Base-by-base conservation (phyloP, 2,888 invertebrate genomes). In the Conops quadrifasciatus region DNA sequence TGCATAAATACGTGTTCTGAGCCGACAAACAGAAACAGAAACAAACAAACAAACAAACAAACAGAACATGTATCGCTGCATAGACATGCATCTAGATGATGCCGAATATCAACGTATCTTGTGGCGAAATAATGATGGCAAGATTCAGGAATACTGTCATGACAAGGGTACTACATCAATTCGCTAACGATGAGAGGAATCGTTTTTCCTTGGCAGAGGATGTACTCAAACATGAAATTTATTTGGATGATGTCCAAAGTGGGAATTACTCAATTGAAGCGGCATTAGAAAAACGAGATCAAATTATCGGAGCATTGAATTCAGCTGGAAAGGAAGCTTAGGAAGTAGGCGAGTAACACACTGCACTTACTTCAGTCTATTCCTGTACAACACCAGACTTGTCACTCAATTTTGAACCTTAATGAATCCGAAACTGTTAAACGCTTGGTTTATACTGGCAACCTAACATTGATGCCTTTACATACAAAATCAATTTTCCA, bases 401-500 rank as follows among this genome's bases (percentile, higher is more conserved):
- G 45, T 43, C 13, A 43, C 13, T 43, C 45, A 43, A 43, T 43
- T 43, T 43, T 43, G 26, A 45, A 70, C 30, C 13, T 73, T 2
- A 73, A 71, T 19, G 47, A 49, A 19, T 30, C 47, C 26, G 70
- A 71, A 28, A 45, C 60, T 3, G 51, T 71, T 2, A 64, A 67
- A 70, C 73, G 11, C 60, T 73, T 30, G 73, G 73, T 26, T 36
- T 73, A 64, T 58, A 45, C 24, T 72, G 73, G 69, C 72, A 72
- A 19, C 70, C 73, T 11, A 45, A 9, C 28, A 24, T 51, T 5
- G 71, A 73, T 59, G 21, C 47, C 7, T 43, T 43, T 43, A 43
- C 45, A 2, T 73, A 59, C 30, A 58, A 60, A 63, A 5, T 72
- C 5, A 71, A 70, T 28, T 71, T 71, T 53, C 9, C 58, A 13